Evolutionary conservation across 2,888 invertebrate genomes (phyloP).

Genomic region (Ectemnius cavifrons): DNA sequence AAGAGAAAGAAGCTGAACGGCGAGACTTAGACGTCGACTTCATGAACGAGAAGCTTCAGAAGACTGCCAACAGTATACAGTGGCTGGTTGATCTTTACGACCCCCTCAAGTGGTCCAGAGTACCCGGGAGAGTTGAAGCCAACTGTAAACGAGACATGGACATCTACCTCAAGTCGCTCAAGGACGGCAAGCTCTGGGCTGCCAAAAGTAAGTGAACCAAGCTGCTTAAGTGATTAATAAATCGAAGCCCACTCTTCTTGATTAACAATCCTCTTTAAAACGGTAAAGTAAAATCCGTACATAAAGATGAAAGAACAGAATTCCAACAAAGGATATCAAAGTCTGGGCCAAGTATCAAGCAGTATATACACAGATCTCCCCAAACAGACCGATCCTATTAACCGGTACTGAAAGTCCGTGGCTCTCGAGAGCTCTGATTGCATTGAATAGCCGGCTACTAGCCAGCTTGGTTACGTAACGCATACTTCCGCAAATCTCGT

Average conservation of each 20-base stretch:
- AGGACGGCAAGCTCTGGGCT: slow-evolving; percentile 85
- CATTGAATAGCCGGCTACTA: not conserved
- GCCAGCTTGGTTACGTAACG: slow-evolving; percentile 2
- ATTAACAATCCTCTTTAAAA: too few species aligned
- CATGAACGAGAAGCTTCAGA: slow-evolving; percentile 68
- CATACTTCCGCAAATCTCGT: not conserved
- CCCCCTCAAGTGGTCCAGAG: slow-evolving; percentile 82
- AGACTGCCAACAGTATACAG: slow-evolving; percentile 79
- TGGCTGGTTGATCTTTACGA: slow-evolving; percentile 85
- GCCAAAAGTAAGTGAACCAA: slow-evolving; percentile 84
- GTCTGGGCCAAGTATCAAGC: too few species aligned
- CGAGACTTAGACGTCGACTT: slow-evolving; percentile 71
- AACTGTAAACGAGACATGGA: slow-evolving; percentile 81
- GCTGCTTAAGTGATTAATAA: not conserved
- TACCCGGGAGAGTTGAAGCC: slow-evolving; percentile 80
- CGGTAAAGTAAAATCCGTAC: too few species aligned
- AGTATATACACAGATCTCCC: too few species aligned
- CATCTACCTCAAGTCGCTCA: slow-evolving; percentile 81
- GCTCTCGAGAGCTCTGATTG: not conserved
- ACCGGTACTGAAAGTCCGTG: not conserved
- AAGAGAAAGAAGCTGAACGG: slow-evolving; percentile 52
- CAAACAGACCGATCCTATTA: too few species aligned
- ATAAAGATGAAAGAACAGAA: too few species aligned
- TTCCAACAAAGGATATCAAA: too few species aligned
- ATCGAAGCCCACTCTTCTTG: too few species aligned